phyloP scores from a whole-genome alignment of 2,888 invertebrate genomes.

The Eugnorisma glareosa region DNA sequence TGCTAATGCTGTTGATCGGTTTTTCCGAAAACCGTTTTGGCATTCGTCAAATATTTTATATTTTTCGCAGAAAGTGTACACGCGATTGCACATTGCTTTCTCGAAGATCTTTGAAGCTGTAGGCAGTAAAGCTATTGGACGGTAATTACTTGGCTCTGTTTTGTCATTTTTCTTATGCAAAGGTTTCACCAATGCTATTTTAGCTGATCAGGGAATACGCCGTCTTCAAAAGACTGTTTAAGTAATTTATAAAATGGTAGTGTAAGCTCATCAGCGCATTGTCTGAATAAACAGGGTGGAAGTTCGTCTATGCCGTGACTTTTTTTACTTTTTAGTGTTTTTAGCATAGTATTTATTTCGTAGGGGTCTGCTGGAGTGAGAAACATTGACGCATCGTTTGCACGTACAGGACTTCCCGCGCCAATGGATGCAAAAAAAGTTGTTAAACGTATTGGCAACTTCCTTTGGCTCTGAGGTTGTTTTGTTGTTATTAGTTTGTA shows the following conservation, averaged over 20 bases:
- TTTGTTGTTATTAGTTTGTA: too few relatives aligned
- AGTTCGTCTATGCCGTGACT: neutral
- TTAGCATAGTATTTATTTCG: too few relatives aligned
- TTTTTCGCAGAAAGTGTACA: slow-evolving; percentile 1
- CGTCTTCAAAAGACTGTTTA: neutral
- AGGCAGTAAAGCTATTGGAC: neutral
- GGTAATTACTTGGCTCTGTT: neutral
- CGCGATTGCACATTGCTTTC: slow-evolving; percentile 1
- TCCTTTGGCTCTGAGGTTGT: too few relatives aligned
- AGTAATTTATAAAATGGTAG: neutral
- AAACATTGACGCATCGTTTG: too few relatives aligned
- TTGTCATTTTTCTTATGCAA: neutral
- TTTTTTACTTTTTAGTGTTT: neutral
- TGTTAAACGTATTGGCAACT: neutral
- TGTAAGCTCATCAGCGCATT: too few relatives aligned
- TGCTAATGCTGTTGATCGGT: too few relatives aligned
- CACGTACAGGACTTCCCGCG: too few relatives aligned
- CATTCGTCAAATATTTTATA: neutral
- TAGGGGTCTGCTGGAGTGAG: neutral
- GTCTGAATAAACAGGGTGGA: neutral
- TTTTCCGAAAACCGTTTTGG: too few relatives aligned
- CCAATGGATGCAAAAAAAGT: too few relatives aligned
- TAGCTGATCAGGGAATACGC: neutral
- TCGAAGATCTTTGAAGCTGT: slow-evolving; percentile 1
- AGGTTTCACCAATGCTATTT: neutral